These are phyloP conservation scores for Cynaeus angustus DNA, from an alignment of 2,888 invertebrate species.

Conservation along the genomic window DNA sequence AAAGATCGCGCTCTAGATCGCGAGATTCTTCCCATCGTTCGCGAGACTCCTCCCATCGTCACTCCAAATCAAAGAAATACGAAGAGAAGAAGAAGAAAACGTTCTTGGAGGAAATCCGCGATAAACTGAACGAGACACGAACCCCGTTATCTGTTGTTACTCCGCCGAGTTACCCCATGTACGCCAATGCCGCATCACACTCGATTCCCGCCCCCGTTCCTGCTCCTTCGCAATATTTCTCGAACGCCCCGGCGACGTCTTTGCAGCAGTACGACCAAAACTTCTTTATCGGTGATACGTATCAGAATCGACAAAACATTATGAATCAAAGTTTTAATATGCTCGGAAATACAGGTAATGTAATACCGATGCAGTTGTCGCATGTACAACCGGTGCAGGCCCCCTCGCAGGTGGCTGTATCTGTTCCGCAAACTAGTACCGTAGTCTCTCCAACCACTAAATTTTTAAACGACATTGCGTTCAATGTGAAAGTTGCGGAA, in stretches of 20 bases:
- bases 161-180: constrained; percentile 10
- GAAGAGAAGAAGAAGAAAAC: constrained; percentile 57
- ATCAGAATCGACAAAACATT: neutral
- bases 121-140: constrained; percentile 62
- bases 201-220: constrained; percentile 53
- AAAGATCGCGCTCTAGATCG: constrained; percentile 21
- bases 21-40: constrained; percentile 17
- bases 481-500: constrained; percentile 4
- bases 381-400: neutral
- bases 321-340: constrained; percentile 19
- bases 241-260: neutral
- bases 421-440: neutral
- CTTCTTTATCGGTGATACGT: constrained; percentile 65
- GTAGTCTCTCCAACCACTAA: constrained; percentile 7
- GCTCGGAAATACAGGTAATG: constrained; percentile 2
- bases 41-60: constrained; percentile 11
- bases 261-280: constrained; percentile 64
- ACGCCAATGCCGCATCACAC: constrained; percentile 41
- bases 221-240: constrained; percentile 53
- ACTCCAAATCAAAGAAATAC: constrained; percentile 15
- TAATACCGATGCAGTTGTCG: neutral
- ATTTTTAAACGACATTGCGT: neutral
- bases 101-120: constrained; percentile 68
- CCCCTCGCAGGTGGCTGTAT: too few relatives aligned
- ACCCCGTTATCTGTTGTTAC: neutral